Conservation (phyloP, 2,888 invertebrate species). For the Agrochola circellaris region DNA sequence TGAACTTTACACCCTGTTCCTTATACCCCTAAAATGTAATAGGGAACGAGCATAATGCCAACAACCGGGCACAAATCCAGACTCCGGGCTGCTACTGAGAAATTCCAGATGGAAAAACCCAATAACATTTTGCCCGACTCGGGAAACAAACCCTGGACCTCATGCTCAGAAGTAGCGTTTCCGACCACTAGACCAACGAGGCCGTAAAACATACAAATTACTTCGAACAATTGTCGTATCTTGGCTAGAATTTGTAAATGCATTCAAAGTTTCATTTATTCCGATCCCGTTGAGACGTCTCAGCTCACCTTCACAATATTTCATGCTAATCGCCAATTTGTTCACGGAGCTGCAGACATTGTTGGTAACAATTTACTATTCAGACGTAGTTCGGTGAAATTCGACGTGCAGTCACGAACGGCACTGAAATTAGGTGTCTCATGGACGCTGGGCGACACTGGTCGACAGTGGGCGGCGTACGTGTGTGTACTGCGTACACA, state of each 20-base stretch:
- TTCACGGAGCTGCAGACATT: constrained; percentile 17
- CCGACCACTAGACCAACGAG: no score
- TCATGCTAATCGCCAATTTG: constrained; percentile 44
- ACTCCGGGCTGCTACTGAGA: no score
- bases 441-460: constrained; percentile 31
- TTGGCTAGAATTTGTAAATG: not conserved
- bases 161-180: no score
- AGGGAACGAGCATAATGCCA: no score
- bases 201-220: not conserved
- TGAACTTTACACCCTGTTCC: no score
- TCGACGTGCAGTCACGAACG: constrained; percentile 53
- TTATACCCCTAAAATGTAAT: no score
- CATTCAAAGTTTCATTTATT: constrained; percentile 26
- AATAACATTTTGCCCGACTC: no score
- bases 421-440: constrained; percentile 72
- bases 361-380: constrained; percentile 40
- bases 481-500: constrained; percentile 38
- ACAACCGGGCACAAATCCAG: no score
- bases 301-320: constrained; percentile 14
- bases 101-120: no score
- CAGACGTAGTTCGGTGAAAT: constrained; percentile 19
- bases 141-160: no score
- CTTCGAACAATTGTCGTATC: not conserved
- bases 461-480: constrained; percentile 6
- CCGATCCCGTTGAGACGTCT: constrained; percentile 5